Conservation (phyloP, 2,888 invertebrate genomes). For the Eupelmus urozonus region DNA sequence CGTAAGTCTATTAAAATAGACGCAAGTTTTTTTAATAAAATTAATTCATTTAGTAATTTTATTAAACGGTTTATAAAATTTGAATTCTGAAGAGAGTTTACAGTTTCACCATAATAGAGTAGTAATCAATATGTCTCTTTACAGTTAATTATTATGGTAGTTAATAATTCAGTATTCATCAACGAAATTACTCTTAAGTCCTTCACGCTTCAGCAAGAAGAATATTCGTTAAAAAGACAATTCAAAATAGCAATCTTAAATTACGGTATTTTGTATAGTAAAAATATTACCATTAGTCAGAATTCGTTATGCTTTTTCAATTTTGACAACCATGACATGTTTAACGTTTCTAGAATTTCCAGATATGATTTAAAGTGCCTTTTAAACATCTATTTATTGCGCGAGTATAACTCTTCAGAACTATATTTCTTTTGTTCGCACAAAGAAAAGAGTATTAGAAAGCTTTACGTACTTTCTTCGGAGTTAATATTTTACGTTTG, state of each 20-base stretch:
- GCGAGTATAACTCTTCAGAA: not conserved
- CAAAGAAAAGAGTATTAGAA: not conserved
- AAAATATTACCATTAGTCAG: no score
- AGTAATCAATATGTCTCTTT: not conserved
- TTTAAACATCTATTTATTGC: no score
- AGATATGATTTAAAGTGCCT: no score
- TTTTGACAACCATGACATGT: not conserved
- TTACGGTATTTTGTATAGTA: no score
- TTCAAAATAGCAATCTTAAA: not conserved
- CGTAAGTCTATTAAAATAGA: no score
- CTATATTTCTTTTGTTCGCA: slow-evolving; percentile 18
- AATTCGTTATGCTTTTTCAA: no score
- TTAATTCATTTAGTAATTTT: not conserved
- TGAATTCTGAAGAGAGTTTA: no score
- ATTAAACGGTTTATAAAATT: not conserved
- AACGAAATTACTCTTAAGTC: not conserved
- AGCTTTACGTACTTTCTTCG: slow-evolving; percentile 21
- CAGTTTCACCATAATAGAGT: no score
- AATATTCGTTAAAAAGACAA: not conserved
- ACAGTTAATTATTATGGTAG: not conserved
- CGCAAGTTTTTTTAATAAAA: not conserved
- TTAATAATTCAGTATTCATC: not conserved
- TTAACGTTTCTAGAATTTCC: not conserved
- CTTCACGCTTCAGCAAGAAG: slow-evolving; percentile 10
- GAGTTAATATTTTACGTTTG: not conserved